Conservation (phyloP, 2,888 invertebrate species). For the Cheiracanthium punctorium region DNA sequence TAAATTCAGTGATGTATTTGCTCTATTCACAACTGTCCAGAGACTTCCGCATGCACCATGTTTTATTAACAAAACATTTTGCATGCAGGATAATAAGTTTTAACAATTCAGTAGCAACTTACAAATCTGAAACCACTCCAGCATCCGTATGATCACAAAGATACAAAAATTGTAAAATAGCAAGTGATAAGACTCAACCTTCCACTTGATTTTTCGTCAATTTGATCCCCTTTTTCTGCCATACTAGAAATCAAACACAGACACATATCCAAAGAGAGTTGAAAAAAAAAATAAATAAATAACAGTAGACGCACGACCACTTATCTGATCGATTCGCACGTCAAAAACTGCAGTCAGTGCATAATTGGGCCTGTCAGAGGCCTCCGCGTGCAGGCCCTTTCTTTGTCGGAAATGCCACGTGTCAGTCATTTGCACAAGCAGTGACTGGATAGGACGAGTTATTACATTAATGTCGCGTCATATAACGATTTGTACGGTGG, state of each 20-base stretch:
- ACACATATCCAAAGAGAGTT: neutral
- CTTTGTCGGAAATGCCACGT: slow-evolving; percentile 13
- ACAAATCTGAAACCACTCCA: too few species aligned
- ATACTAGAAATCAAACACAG: neutral
- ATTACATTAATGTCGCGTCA: neutral
- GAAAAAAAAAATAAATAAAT: neutral
- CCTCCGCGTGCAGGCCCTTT: neutral
- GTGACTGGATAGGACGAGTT: slow-evolving; percentile 8
- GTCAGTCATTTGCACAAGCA: slow-evolving; percentile 29
- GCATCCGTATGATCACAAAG: too few species aligned
- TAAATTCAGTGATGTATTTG: too few species aligned
- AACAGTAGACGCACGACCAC: neutral
- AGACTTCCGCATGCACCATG: too few species aligned
- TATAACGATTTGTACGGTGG: neutral
- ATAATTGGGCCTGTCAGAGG: slow-evolving; percentile 60
- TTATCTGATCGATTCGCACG: slow-evolving; percentile 44
- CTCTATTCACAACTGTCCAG: too few species aligned
- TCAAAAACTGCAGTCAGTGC: slow-evolving; percentile 32
- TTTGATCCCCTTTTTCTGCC: too few species aligned
- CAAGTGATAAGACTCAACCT: too few species aligned
- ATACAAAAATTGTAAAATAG: too few species aligned
- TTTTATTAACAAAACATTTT: too few species aligned
- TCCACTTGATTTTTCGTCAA: too few species aligned
- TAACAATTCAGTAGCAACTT: too few species aligned
- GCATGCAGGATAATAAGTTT: too few species aligned